Evolutionary conservation across 2,797 vertebrate genomes (phyloP), one percentile per base, ranked within the genome.

Genomic region (Muscicapa striata): DNA sequence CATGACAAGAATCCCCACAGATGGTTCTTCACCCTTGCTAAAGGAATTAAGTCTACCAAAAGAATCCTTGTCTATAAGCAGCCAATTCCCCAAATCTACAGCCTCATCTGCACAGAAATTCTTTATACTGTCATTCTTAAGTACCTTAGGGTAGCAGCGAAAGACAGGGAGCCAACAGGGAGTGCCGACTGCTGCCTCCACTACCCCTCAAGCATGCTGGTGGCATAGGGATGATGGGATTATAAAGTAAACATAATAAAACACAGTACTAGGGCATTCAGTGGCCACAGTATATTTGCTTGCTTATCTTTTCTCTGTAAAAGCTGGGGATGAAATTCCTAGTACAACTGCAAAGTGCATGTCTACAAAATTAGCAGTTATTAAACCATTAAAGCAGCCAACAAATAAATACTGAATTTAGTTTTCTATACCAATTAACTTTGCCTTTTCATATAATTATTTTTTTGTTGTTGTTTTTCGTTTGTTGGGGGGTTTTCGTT

Each of bases 51-150:
- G 95, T 93, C 96, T 96, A 98, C 97, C 96, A 96, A 97, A 98
- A 97, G 96, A 97, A 98, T 87, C 92, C 95, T 93, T 97, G 97
- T 97, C 96, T 98, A 96, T 38, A 5, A 97, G 97, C 97, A 94
- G 87, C 91, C 96, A 97, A 97, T 97, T 98, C 96, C 97, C 98
- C 89, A 97, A 97, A 98, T 97, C 98, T 97, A 94, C 96, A 96
- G 96, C 96, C 96, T 98, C 97, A 98, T 98, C 97, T 97, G 96
- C 97, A 97, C 97, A 97, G 96, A 98, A 97, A 98, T 98, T 97
- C 97, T 98, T 98, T 98, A 97, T 98, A 97, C 97, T 98, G 98
- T 98, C 98, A 98, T 97, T 97, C 97, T 97, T 98, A 98, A 98
- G 97, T 97, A 98, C 97, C 97, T 97, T 94, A 96, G 97, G 97